A percentile compares a stretch with the other conserved stretches of the same genome.
Evolutionary conservation across 2,113 vertebrate species (phyloP).

Genomic region (Tenrec ecaudatus): DNA sequence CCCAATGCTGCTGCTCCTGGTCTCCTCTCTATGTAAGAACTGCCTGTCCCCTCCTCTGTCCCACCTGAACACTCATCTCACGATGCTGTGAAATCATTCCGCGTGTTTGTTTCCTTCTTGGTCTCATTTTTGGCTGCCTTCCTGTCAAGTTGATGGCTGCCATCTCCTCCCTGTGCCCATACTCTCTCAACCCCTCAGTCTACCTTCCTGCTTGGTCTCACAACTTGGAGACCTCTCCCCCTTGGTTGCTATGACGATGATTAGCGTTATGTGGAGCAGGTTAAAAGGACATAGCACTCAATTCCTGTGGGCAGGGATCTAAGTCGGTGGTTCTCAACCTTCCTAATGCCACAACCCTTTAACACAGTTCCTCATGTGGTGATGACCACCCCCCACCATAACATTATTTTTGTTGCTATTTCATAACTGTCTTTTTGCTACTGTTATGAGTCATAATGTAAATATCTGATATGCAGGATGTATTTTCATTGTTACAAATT

Average conservation of each 20-base stretch:
- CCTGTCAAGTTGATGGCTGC: background rate
- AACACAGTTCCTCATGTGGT: too few relatives aligned
- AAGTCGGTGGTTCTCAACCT: too few relatives aligned
- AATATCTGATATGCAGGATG: too few relatives aligned
- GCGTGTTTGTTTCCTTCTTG: background rate
- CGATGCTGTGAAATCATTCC: background rate
- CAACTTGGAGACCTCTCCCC: background rate
- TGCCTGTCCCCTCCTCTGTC: background rate
- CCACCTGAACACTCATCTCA: background rate
- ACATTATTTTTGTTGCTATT: too few relatives aligned
- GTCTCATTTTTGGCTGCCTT: background rate
- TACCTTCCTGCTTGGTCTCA: background rate
- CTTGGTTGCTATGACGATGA: background rate
- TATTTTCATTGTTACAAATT: too few relatives aligned
- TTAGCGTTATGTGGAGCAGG: background rate
- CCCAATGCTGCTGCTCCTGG: background rate
- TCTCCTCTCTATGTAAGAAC: background rate
- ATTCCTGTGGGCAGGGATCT: too few relatives aligned
- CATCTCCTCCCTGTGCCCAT: background rate
- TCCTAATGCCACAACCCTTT: too few relatives aligned
- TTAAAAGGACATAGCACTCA: background rate
- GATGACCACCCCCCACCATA: too few relatives aligned
- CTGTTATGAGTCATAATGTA: too few relatives aligned
- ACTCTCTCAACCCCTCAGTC: background rate
- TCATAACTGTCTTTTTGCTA: too few relatives aligned